Base-by-base conservation (phyloP, 2,113 vertebrate genomes). In the Thomomys bottae region DNA sequence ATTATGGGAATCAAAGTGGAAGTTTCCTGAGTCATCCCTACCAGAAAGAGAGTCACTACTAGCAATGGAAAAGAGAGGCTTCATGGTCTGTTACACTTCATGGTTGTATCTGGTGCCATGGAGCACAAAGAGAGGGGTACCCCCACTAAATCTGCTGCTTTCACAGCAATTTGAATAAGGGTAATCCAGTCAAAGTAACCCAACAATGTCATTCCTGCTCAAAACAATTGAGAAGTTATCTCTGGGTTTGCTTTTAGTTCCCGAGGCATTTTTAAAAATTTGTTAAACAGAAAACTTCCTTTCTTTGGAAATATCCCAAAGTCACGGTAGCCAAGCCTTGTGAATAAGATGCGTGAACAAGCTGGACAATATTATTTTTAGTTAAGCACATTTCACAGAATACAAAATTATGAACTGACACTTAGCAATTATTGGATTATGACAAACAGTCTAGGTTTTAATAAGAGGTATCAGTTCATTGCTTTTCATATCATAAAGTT, bases 331-430 rank as follows among this genome's bases (percentile, higher is more conserved):
- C 72, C 93, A 96, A 89, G 68, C n/a, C 64, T 88, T 89, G 66
- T n/a, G 67, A 92, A 88, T 83, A 90, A 91, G 49, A 92, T 90
- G 84, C 93, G 68, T 61, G 89, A 89, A 91, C 64, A 92, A 87
- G 77, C 59, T 92, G 91, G 95, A 90, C 80, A 92, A 73, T 79
- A 78, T 88, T 95, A 90, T 94, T 95, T 94, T 95, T 84, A 94
- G 93, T 76, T 88, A 72, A 95, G 94, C 92, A 26, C 57, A 76
- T 86, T 96, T 94, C 72, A 88, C n/a, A 87, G 78, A 91, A 91
- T 84, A 87, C 77, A 87, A 78, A 94, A 87, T 81, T 88, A 84
- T 67, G 57, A 96, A 66, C 87, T 86, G 87, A 89, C 45, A 86
- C 83, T 94, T 88, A 63, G 30, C 85, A 76, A 84, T 93, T 93